phyloP scores from a whole-genome alignment of 2,888 invertebrate genomes.

The Danaus chrysippus region DNA sequence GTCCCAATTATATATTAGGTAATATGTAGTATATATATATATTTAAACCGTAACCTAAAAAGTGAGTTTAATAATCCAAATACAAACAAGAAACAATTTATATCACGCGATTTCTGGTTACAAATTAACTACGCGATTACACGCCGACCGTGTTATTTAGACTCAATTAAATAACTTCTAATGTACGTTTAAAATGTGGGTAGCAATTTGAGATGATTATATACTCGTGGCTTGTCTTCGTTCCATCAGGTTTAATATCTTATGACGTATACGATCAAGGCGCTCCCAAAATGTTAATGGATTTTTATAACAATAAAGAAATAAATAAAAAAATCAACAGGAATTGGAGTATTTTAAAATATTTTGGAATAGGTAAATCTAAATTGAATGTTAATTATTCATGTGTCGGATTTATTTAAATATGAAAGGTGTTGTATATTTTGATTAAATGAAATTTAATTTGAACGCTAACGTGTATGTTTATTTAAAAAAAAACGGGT shows the following conservation, averaged over 20 bases:
- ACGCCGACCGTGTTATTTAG: slow-evolving; percentile 46
- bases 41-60: slow-evolving; percentile 16
- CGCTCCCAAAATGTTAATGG: no score
- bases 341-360: no score
- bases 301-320: no score
- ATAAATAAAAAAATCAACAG: no score
- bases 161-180: slow-evolving; percentile 52
- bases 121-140: slow-evolving; percentile 42
- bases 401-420: no score
- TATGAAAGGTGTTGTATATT: not conserved
- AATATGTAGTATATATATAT: slow-evolving; percentile 5
- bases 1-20: no score
- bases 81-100: slow-evolving; percentile 46
- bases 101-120: slow-evolving; percentile 41
- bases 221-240: slow-evolving; percentile 36
- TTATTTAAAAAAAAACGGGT: slow-evolving; percentile 2
- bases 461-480: slow-evolving; percentile 1
- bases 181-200: slow-evolving; percentile 44
- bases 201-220: slow-evolving; percentile 46
- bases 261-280: no score
- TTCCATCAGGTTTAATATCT: not conserved
- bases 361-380: not conserved
- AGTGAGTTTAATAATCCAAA: slow-evolving; percentile 22
- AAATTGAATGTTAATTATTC: not conserved
- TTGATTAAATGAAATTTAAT: slow-evolving; percentile 4